A percentile compares a stretch with the other conserved stretches of the same genome.
These are phyloP conservation scores for Microcebus ravelobensis DNA, from an alignment of 2,113 vertebrate species.

Conservation along the genomic window DNA sequence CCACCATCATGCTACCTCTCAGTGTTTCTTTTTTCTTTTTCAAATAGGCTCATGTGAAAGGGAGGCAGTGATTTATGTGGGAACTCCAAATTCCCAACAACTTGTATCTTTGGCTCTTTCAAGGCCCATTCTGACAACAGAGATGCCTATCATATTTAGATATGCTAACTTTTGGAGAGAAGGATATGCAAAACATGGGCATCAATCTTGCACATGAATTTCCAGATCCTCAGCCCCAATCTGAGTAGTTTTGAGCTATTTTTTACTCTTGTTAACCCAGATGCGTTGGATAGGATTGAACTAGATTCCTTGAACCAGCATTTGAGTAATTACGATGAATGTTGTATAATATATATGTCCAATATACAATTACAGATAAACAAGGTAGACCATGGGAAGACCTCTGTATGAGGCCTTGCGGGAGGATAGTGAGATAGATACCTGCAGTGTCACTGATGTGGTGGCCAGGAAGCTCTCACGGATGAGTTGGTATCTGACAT, in stretches of 20 bases:
- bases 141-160: background rate
- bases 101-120: background rate
- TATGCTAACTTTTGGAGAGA: background rate
- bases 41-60: background rate
- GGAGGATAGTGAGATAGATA: background rate
- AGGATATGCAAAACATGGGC: background rate
- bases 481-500: background rate
- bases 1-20: background rate
- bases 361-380: background rate
- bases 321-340: background rate
- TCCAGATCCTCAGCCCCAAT: rapidly evolving
- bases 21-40: background rate
- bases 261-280: background rate
- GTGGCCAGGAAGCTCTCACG: background rate
- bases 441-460: background rate
- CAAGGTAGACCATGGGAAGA: too few species aligned
- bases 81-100: background rate
- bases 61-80: background rate
- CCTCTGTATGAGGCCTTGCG: background rate
- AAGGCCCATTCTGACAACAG: background rate
- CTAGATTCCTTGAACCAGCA: background rate
- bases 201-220: background rate
- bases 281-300: background rate
- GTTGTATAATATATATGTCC: background rate
- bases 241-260: background rate